phyloP scores from a whole-genome alignment of 2,797 vertebrate species.

The Caiman crocodilus region DNA sequence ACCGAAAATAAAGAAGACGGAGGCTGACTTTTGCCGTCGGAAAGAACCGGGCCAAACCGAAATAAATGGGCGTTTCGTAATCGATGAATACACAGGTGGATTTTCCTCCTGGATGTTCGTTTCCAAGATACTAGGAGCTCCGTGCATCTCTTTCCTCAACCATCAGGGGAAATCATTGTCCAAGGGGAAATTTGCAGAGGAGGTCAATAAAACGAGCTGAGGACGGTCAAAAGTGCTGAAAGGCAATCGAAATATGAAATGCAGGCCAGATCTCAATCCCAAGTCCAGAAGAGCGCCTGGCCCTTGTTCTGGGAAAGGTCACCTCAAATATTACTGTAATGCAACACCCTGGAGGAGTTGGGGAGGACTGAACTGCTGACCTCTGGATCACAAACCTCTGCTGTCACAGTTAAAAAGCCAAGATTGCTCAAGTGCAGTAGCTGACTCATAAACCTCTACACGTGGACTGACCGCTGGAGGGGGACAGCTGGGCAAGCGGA shows the following conservation, averaged over 20 bases:
- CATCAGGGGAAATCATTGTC: not conserved
- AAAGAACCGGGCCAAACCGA: not conserved
- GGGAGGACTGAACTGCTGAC: rapidly evolving
- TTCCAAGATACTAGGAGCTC: not conserved
- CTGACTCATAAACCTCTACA: not conserved
- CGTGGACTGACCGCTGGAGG: not conserved
- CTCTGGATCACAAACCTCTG: not conserved
- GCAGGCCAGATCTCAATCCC: rapidly evolving
- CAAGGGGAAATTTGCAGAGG: not conserved
- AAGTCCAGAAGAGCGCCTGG: rapidly evolving
- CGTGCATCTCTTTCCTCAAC: not conserved
- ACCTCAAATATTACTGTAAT: not conserved
- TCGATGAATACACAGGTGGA: not conserved
- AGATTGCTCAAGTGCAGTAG: not conserved
- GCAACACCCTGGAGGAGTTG: not conserved
- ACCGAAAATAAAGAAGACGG: not conserved
- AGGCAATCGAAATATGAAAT: not conserved
- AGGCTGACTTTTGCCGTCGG: not conserved
- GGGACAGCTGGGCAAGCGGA: rapidly evolving
- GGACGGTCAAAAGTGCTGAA: not conserved
- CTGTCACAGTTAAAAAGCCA: not conserved
- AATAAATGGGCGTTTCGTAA: slow-evolving; percentile 7
- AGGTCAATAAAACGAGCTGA: not conserved
- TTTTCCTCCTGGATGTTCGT: slow-evolving; percentile 8
- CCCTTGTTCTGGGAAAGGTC: not conserved